Evolutionary conservation across 2,113 vertebrate species (phyloP).

Genomic region (Prinia subflava): DNA sequence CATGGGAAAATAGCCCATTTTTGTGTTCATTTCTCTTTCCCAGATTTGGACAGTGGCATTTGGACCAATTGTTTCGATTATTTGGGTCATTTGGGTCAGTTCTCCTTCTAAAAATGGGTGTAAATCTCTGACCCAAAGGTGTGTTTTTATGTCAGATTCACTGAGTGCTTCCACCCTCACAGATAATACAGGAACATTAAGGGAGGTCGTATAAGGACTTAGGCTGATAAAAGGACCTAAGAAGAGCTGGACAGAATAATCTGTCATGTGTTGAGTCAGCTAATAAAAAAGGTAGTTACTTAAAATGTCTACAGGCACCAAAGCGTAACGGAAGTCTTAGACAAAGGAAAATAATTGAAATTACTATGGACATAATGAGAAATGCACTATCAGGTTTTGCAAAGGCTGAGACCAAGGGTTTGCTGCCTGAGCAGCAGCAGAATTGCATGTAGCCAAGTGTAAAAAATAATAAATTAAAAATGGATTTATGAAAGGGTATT

Average conservation of each 20-base stretch:
- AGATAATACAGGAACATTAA: not conserved
- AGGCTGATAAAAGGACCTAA: not conserved
- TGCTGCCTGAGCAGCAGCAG: not conserved
- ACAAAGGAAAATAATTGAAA: constrained; percentile 48
- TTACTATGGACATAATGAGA: not conserved
- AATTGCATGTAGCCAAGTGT: not conserved
- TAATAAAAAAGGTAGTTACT: constrained; percentile 41
- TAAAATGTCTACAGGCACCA: constrained; percentile 26
- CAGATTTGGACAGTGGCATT: not conserved
- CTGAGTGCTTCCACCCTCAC: not conserved
- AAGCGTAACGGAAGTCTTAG: not conserved
- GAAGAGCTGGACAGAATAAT: not conserved
- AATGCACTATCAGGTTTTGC: not conserved
- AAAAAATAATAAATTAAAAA: not conserved
- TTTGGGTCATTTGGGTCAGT: not conserved
- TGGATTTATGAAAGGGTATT: not conserved
- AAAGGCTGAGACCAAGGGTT: not conserved
- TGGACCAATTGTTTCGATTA: not conserved
- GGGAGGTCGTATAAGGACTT: not conserved
- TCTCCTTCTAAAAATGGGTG: not conserved
- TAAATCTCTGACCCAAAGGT: not conserved
- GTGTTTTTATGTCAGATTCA: not conserved
- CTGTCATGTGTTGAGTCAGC: constrained; percentile 12
- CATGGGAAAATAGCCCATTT: not conserved
- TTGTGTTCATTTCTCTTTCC: not conserved